Conservation (phyloP, 2,797 vertebrate species). For the Halcyon badia region DNA sequence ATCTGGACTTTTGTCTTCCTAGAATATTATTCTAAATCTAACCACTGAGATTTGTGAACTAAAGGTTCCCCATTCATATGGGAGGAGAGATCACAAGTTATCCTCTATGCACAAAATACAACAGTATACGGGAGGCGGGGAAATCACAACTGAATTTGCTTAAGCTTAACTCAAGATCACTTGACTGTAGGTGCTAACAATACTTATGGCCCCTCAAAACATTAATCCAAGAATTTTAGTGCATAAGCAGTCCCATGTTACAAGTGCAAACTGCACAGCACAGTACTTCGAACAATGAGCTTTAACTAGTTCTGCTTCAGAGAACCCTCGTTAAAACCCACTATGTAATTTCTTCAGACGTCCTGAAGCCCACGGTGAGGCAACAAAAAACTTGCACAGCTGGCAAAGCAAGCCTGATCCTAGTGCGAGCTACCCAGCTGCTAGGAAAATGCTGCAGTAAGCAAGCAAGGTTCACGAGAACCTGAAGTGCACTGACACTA, state of each 20-base stretch:
- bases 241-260: not conserved
- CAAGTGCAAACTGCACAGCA: not conserved
- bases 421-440: not conserved
- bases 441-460: not conserved
- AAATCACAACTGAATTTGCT: not conserved
- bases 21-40: not conserved
- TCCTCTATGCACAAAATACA: not conserved
- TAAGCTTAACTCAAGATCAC: not conserved
- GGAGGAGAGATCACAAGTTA: not conserved
- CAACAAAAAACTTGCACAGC: not conserved
- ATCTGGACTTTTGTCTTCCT: not conserved
- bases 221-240: not conserved
- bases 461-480: accelerated
- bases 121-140: not conserved
- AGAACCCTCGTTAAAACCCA: not conserved
- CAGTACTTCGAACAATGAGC: not conserved
- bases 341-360: not conserved
- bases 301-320: not conserved
- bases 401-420: not conserved
- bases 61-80: not conserved
- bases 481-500: not conserved
- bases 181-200: not conserved
- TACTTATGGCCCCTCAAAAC: not conserved
- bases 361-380: not conserved
- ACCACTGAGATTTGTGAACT: not conserved